Percentiles rank a stretch among this genome's conserved stretches.
Conservation (phyloP, 1,140 invertebrate species). For the Lysiphlebus fabarum region DNA sequence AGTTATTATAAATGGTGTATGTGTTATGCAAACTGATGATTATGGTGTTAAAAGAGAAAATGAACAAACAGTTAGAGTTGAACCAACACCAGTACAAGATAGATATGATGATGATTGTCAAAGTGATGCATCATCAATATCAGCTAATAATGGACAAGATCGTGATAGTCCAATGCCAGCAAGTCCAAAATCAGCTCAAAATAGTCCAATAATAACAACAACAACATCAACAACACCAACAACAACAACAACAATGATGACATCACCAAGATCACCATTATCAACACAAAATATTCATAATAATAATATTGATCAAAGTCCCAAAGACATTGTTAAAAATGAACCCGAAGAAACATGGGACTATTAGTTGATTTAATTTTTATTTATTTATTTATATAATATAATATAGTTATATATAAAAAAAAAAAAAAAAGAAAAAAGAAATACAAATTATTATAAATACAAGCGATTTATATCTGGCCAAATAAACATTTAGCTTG, state of each 20-base stretch:
- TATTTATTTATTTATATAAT: slow-evolving; percentile 3
- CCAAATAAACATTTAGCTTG: no score
- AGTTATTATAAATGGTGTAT: slow-evolving; percentile 88
- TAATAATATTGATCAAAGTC: slow-evolving; percentile 37
- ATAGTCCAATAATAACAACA: slow-evolving; percentile 45
- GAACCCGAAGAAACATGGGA: slow-evolving; percentile 54
- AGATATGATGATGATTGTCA: slow-evolving; percentile 60
- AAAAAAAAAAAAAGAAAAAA: background rate
- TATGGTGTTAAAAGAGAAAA: slow-evolving; percentile 62
- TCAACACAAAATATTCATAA: slow-evolving; percentile 39
- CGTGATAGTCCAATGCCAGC: slow-evolving; percentile 41
- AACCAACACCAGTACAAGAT: slow-evolving; percentile 66
- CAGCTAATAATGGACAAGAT: slow-evolving; percentile 51
- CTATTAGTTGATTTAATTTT: slow-evolving; percentile 33
- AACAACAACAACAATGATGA: background rate
- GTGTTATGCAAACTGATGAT: slow-evolving; percentile 80
- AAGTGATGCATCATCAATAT: slow-evolving; percentile 56
- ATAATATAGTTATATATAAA: slow-evolving; percentile 3
- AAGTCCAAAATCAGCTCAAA: slow-evolving; percentile 48
- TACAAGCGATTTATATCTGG: no score
- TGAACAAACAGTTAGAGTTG: slow-evolving; percentile 69
- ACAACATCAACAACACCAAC: slow-evolving; percentile 39
- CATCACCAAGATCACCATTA: slow-evolving; percentile 44
- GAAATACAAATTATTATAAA: background rate
- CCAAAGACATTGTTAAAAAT: slow-evolving; percentile 49